Base-by-base conservation (phyloP, 37 sponge, comb jelly and placozoan genomes). In the Aplysina aerophoba region DNA sequence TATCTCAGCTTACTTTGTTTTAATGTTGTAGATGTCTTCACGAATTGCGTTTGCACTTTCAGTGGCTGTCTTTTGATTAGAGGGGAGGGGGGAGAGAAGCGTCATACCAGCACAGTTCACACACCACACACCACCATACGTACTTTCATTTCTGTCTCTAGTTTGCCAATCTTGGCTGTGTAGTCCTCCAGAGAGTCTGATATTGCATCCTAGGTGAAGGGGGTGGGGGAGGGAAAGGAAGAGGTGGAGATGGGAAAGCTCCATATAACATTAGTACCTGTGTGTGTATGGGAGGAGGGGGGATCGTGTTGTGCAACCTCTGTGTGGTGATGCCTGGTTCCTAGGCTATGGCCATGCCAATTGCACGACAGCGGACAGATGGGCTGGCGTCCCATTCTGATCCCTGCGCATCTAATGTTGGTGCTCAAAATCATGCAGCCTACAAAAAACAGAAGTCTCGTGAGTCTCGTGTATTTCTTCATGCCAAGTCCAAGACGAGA, bases 41-140 rank as follows among this genome's bases (percentile, higher is more conserved):
- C 95, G 83, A n/a, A 98, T 91, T 62, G 86, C 87, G 22, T 90
- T 87, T 28, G 95, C 99, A 82, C 96, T 93, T 5, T 98, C 95
- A 24, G 93, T 94, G 27, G 99, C 99, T 40, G 78, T 75, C 78
- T 75, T 4, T 21, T 8, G 33, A 34, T 31, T 30, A 12, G 25
- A 62, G 4, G 11, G 25, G 11, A 22, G 11, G 4, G 11, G 2
- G 25, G 63, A 62, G 25, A 11, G 25, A 11, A 14, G 25, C 4
- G 12, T 13, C 63, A 22, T 14, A 4, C 63, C n/a, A 22, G 25
- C 63, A 62, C 25, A n/a, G n/a, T n/a, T n/a, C n/a, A n/a, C n/a
- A n/a, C n/a, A n/a, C n/a, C 19, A 62, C 64, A 62, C 2, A 62
- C 64, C 4, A 5, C 5, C 78, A 38, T 36, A 28, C 78, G 11